These are phyloP conservation scores for Tinea pellionella DNA, from an alignment of 2,888 invertebrate genomes.

Conservation along the genomic window DNA sequence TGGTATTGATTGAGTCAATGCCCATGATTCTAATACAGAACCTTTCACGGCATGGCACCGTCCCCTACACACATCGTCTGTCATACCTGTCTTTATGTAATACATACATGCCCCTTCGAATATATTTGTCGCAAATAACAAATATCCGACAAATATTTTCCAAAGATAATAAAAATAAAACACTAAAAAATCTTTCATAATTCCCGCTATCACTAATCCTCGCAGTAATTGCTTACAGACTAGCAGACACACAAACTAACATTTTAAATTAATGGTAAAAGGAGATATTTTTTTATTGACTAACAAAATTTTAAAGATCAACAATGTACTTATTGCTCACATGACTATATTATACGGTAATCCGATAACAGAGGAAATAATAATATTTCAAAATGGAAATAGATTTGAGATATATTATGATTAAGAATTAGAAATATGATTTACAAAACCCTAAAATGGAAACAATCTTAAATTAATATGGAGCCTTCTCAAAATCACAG, in stretches of 20 bases:
- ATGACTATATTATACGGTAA: background rate
- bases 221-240: constrained; percentile 68
- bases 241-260: constrained; percentile 50
- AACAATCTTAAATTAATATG: constrained; percentile 20
- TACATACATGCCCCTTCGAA: constrained; percentile 16
- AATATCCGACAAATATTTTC: background rate
- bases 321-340: background rate
- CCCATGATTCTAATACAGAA: constrained; percentile 63
- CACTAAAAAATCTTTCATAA: constrained; percentile 55
- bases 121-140: background rate
- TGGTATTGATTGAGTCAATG: constrained; percentile 66
- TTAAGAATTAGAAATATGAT: no score
- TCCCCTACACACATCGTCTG: constrained; percentile 62
- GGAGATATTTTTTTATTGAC: no score
- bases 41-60: constrained; percentile 70
- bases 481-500: constrained; percentile 63
- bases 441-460: constrained; percentile 3
- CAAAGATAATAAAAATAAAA: background rate
- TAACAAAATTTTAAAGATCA: no score
- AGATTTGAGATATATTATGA: no score
- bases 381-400: no score
- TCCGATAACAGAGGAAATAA: no score
- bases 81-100: constrained; percentile 51
- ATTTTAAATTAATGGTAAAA: constrained; percentile 15
- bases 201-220: constrained; percentile 66